Evolutionary conservation across 2,797 vertebrate species (phyloP), one percentile per base, ranked within the genome.

Genomic region (Chrosomus eos): DNA sequence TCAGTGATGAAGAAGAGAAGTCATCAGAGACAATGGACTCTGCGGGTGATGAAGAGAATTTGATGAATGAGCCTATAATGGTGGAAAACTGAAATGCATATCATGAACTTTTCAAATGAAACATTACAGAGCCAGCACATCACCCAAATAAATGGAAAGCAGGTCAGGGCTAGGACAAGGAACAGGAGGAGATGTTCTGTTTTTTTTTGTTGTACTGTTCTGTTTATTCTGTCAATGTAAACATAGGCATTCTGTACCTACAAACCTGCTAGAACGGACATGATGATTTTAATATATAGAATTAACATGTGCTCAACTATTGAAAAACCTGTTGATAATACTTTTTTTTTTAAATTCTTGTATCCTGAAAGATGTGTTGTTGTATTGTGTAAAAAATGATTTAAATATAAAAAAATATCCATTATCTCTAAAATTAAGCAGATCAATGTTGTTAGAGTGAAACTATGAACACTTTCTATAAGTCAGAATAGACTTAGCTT

Each of bases 21-120:
- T 26, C n/a, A n/a, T 48, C 64, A 36, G 81, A 81, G 23, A 11
- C n/a, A 67, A 75, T 79, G 81, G 81, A 77, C 40, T 85, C 77
- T 2, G 86, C 90, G 0, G 82, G 91, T 4, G 93, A 94, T 62
- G 95, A 93, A 0, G 89, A 89, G 0, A 89, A 94, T 83, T 84
- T 87, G 84, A 92, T 90, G 89, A 93, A 87, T 19, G 94, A 94
- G 26, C 93, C 89, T 1, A 89, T 90, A n/a, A 53, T 91, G 70
- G 90, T 94, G 7, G 91, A 88, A 74, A 28, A 90, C 84, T 58
- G 92, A 64, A 64, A 31, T 64, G 60, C 14, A 64, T 3, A 89
- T 28, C 38, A 55, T 31, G 16, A 81, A 55, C 28, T 16, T 26
- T 43, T 28, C 1, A 55, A 55, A 53, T 53, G 23, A 80, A 51